Evolutionary conservation across 2,797 vertebrate species (phyloP).

Genomic region (Lepus townsendii): DNA sequence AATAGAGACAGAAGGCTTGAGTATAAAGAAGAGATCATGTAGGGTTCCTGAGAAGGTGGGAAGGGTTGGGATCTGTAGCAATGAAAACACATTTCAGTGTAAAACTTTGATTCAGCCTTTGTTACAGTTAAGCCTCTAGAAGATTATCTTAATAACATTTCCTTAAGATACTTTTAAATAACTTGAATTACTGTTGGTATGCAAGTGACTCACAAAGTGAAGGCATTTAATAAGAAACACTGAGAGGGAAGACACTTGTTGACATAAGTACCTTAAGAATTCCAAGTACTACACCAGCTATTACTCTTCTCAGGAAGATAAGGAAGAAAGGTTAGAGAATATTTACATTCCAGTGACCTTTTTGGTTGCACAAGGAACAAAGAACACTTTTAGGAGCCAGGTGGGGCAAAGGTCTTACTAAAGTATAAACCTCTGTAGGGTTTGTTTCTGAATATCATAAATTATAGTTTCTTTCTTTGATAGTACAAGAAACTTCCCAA

Average conservation of each 20-base stretch:
- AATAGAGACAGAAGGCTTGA: not conserved
- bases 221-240: conserved; percentile 48
- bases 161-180: conserved; percentile 36
- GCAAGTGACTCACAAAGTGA: conserved; percentile 39
- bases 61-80: not conserved
- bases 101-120: not conserved
- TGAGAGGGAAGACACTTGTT: not conserved
- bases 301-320: conserved; percentile 28
- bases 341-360: conserved; percentile 59
- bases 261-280: conserved; percentile 36
- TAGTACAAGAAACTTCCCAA: conserved; percentile 55
- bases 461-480: conserved; percentile 13
- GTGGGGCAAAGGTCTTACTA: conserved; percentile 52
- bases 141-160: conserved; percentile 14
- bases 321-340: not conserved
- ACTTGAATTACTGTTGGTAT: conserved; percentile 16
- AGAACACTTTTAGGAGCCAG: conserved; percentile 27
- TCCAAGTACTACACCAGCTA: not conserved
- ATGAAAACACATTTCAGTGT: conserved; percentile 26
- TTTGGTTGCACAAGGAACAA: conserved; percentile 12
- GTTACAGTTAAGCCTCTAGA: conserved; percentile 27
- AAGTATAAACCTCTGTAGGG: conserved; percentile 22
- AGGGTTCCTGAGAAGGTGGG: not conserved
- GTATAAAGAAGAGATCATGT: not conserved
- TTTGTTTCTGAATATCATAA: conserved; percentile 23